Conservation (phyloP, 2,888 invertebrate species). For the Brachylomia viminalis region DNA sequence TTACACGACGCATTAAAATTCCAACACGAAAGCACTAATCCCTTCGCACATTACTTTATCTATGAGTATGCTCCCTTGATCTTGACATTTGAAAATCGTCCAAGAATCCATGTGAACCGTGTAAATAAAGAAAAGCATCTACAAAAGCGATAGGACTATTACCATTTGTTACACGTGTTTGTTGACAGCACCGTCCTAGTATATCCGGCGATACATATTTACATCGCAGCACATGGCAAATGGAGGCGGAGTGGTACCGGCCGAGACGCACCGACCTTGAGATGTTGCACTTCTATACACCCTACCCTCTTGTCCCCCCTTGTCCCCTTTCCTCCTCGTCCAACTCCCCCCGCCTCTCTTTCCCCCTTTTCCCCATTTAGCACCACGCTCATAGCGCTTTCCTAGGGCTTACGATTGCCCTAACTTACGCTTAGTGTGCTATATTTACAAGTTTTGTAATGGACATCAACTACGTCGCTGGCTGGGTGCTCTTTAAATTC, state of each 20-base stretch:
- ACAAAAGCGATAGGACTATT: slow-evolving; percentile 58
- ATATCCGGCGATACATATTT: slow-evolving; percentile 63
- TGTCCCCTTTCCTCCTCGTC: slow-evolving; percentile 40
- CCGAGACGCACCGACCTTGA: slow-evolving; percentile 83
- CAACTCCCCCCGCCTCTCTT: slow-evolving; percentile 11
- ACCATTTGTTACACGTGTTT: slow-evolving; percentile 65
- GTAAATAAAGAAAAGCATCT: slow-evolving; percentile 53
- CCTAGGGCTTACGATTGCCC: slow-evolving; percentile 65
- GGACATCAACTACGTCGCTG: slow-evolving; percentile 44
- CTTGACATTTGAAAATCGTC: slow-evolving; percentile 53
- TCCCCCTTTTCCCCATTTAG: slow-evolving; percentile 45
- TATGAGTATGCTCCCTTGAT: slow-evolving; percentile 43
- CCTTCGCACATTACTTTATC: slow-evolving; percentile 32
- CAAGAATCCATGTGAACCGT: slow-evolving; percentile 27
- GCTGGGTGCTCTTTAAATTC: slow-evolving; percentile 51
- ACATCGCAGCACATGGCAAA: slow-evolving; percentile 52
- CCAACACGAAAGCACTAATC: slow-evolving; percentile 45
- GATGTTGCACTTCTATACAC: slow-evolving; percentile 78
- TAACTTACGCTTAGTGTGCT: slow-evolving; percentile 60
- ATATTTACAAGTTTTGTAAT: slow-evolving; percentile 64
- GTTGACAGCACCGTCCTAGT: slow-evolving; percentile 49
- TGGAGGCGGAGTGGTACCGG: slow-evolving; percentile 66
- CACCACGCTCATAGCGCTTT: slow-evolving; percentile 58
- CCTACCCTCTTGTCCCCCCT: slow-evolving; percentile 54
- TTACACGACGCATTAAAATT: slow-evolving; percentile 54